These are phyloP conservation scores for Paracanthobrama guichenoti DNA, from an alignment of 2,113 vertebrate species.

Conservation along the genomic window DNA sequence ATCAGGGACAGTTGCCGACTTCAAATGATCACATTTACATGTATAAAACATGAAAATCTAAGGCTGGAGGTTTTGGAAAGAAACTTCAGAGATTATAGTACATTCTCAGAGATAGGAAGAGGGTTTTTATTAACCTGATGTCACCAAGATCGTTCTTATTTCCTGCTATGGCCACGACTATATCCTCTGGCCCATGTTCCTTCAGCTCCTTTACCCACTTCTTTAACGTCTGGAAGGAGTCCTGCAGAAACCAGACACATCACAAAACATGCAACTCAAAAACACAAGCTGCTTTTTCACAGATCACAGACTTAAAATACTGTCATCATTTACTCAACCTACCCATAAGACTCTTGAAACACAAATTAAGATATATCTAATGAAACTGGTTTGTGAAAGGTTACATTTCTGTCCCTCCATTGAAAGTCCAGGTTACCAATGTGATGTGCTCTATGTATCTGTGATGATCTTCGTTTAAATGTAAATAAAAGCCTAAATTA, in stretches of 20 bases:
- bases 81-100: background rate
- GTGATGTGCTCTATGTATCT: no score
- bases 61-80: background rate
- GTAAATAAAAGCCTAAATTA: no score
- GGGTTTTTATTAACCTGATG: conserved; percentile 82
- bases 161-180: conserved; percentile 96
- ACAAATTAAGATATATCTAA: no score
- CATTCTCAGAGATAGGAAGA: background rate
- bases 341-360: no score
- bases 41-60: background rate
- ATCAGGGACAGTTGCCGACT: background rate
- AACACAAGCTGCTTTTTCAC: background rate
- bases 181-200: conserved; percentile 96
- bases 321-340: no score
- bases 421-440: no score
- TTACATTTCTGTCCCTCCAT: no score
- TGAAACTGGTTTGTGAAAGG: no score
- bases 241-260: conserved; percentile 72
- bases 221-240: conserved; percentile 97
- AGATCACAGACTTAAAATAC: no score
- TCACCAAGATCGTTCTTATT: conserved; percentile 98
- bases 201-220: conserved; percentile 99
- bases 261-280: background rate
- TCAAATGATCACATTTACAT: background rate
- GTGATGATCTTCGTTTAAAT: no score